These are phyloP conservation scores for Acropora yongei DNA, from an alignment of 64 coral and sea anemone species.

Conservation along the genomic window DNA sequence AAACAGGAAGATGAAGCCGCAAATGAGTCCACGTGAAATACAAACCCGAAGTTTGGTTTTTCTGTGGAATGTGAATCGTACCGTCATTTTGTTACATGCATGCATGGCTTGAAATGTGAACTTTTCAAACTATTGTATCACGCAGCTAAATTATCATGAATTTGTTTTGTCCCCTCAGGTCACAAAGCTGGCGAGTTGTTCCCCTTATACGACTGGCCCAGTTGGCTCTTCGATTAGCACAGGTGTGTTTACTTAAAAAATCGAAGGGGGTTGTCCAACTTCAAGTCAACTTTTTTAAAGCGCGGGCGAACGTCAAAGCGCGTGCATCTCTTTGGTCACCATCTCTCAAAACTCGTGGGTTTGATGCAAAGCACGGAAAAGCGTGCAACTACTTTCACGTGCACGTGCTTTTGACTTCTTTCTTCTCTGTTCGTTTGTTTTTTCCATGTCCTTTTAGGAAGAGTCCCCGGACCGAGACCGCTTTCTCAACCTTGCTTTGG, in stretches of 20 bases:
- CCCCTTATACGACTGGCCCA: constrained; percentile 75
- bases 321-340: too few species aligned
- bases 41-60: not conserved
- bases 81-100: not conserved
- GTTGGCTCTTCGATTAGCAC: constrained; percentile 67
- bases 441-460: constrained; percentile 23
- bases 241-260: constrained; percentile 34
- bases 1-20: too few species aligned
- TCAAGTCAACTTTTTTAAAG: too few species aligned
- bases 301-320: too few species aligned
- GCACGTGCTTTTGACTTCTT: too few species aligned
- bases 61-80: not conserved
- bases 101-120: not conserved
- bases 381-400: not conserved
- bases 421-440: not conserved
- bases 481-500: constrained; percentile 74
- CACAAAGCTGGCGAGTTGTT: constrained; percentile 60
- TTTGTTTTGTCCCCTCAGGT: constrained; percentile 24
- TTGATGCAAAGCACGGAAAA: not conserved
- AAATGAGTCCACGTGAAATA: not conserved
- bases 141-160: not conserved
- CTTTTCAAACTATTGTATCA: too few species aligned
- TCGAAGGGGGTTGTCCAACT: too few species aligned
- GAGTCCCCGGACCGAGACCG: constrained; percentile 71
- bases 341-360: not conserved